Conservation (phyloP, 2,888 invertebrate species). For the Masnerella sp. region DNA sequence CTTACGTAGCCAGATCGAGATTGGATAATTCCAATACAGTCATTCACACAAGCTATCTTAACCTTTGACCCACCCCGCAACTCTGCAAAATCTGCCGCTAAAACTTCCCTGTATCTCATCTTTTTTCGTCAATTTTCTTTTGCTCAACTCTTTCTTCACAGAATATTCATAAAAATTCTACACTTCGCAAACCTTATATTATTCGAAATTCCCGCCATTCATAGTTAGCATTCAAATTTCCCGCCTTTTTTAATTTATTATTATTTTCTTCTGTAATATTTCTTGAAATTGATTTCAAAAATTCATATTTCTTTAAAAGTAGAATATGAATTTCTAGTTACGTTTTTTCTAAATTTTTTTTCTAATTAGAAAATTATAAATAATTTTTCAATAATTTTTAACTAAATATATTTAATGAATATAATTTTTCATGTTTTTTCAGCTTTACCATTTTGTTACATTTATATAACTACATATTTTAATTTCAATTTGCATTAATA, state of each 20-base stretch:
- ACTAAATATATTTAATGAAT: too few relatives aligned
- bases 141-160: not conserved
- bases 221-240: not conserved
- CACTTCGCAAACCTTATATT: too few relatives aligned
- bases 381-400: too few relatives aligned
- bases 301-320: too few relatives aligned
- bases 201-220: too few relatives aligned
- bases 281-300: too few relatives aligned
- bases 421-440: too few relatives aligned
- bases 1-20: constrained; percentile 59
- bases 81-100: constrained; percentile 58
- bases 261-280: too few relatives aligned
- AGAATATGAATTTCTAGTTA: too few relatives aligned
- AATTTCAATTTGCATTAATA: not conserved
- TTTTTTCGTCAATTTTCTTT: constrained; percentile 3
- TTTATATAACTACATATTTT: not conserved
- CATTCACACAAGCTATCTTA: constrained; percentile 64
- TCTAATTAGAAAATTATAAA: too few relatives aligned
- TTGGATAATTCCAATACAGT: constrained; percentile 71
- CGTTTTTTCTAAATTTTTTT: too few relatives aligned
- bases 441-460: not conserved
- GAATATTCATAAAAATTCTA: too few relatives aligned
- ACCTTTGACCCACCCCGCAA: constrained; percentile 69
- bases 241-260: not conserved
- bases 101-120: constrained; percentile 30